A percentile compares a stretch with the other conserved stretches of the same genome.
These are phyloP conservation scores for Chymomyza procnemis DNA, from an alignment of 2,888 invertebrate genomes.

Conservation along the genomic window DNA sequence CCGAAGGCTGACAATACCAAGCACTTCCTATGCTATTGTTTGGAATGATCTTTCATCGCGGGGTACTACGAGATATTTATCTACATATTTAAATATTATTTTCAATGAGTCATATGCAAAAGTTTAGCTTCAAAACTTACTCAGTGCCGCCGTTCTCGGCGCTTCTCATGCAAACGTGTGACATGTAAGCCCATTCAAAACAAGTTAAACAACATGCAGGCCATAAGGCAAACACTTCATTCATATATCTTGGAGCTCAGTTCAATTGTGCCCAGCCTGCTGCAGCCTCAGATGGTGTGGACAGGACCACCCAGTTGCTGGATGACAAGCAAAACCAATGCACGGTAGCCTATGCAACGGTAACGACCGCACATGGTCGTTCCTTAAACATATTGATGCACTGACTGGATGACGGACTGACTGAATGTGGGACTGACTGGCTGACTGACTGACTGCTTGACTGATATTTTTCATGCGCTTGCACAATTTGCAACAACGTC, in stretches of 20 bases:
- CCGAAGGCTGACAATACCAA: too few species aligned
- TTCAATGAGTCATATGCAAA: too few species aligned
- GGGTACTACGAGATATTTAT: too few species aligned
- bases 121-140: not conserved
- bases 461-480: slow-evolving; percentile 25
- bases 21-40: too few species aligned
- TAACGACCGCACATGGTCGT: slow-evolving; percentile 21
- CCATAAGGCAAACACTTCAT: not conserved
- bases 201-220: not conserved
- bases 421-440: too few species aligned
- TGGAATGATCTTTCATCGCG: too few species aligned
- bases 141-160: not conserved
- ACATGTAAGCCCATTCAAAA: not conserved
- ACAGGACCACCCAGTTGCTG: slow-evolving; percentile 40
- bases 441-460: slow-evolving; percentile 5
- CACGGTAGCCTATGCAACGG: slow-evolving; percentile 33
- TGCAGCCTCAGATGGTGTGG: slow-evolving; percentile 9
- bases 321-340: slow-evolving; percentile 4
- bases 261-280: not conserved
- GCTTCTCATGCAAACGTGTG: not conserved
- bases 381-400: not conserved
- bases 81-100: too few species aligned
- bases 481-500: slow-evolving; percentile 13
- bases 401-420: not conserved
- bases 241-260: not conserved